These are phyloP conservation scores for Drosophila subobscura DNA, from an alignment of 1,140 invertebrate genomes.

Conservation along the genomic window DNA sequence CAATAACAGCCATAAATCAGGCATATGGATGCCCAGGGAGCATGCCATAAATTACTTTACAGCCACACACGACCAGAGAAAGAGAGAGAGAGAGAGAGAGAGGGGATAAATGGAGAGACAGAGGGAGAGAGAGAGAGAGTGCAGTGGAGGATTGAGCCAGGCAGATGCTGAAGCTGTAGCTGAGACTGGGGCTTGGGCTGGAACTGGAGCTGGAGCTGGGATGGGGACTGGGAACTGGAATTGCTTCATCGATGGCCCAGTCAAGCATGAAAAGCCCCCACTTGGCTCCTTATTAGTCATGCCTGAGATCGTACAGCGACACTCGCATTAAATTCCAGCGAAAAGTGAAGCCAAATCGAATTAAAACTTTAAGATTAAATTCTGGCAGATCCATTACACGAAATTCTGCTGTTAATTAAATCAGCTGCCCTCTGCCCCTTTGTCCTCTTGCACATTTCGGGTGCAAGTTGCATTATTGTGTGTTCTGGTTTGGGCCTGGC, in stretches of 20 bases:
- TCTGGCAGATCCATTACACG: no score
- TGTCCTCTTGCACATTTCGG: no score
- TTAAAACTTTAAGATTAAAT: conserved; percentile 7
- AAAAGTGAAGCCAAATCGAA: conserved; percentile 10
- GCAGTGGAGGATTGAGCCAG: neutral
- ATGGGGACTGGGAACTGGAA: neutral
- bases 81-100: neutral
- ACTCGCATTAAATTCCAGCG: conserved; percentile 48
- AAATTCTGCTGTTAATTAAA: neutral
- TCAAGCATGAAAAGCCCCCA: conserved; percentile 62
- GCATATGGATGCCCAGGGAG: conserved; percentile 79
- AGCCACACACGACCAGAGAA: conserved; percentile 1
- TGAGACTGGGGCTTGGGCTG: neutral
- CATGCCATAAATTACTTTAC: conserved; percentile 78
- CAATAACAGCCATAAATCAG: conserved; percentile 83
- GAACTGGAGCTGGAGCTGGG: neutral
- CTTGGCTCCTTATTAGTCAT: conserved; percentile 69
- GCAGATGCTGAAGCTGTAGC: neutral
- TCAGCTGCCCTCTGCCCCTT: neutral
- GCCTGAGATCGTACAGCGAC: conserved; percentile 57
- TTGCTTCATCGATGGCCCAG: conserved; percentile 59
- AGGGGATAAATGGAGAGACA: neutral
- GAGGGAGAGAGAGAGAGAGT: neutral
- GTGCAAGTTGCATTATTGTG: conserved; percentile 28
- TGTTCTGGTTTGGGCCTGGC: conserved; percentile 10